A percentile compares a stretch with the other conserved stretches of the same genome.
Conservation (phyloP, 2,888 invertebrate genomes). For the Rhagonycha lutea region DNA sequence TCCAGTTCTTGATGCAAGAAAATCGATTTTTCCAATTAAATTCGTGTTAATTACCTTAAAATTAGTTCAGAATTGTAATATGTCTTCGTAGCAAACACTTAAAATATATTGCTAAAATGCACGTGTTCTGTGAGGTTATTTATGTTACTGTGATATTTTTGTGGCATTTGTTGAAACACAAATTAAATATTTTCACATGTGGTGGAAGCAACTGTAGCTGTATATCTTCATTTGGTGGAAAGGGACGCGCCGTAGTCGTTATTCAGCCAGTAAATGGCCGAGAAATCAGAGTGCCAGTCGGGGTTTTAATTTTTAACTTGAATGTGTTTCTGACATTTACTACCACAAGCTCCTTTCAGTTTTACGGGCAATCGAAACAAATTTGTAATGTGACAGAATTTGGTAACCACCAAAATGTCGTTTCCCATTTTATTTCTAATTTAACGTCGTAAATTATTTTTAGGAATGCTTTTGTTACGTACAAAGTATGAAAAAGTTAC, state of each 20-base stretch:
- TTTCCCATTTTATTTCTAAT: constrained; percentile 35
- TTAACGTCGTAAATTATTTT: constrained; percentile 16
- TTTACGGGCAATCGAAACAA: constrained; percentile 49
- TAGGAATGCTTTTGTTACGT: not conserved
- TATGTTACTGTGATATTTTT: constrained; percentile 39
- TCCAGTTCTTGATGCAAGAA: not conserved
- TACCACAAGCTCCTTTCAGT: constrained; percentile 48
- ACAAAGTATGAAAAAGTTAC: not conserved
- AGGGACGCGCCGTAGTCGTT: constrained; percentile 46
- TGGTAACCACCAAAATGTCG: constrained; percentile 42
- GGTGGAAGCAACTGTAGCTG: constrained; percentile 48
- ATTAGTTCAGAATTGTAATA: not conserved
- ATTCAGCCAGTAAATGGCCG: constrained; percentile 53
- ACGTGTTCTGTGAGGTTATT: not conserved
- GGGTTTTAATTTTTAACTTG: constrained; percentile 55
- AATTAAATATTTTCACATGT: constrained; percentile 53
- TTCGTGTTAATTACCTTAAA: not conserved
- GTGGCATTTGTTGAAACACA: constrained; percentile 46
- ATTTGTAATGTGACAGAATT: constrained; percentile 45
- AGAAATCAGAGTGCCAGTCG: constrained; percentile 52
- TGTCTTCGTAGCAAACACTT: not conserved
- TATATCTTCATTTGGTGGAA: constrained; percentile 51
- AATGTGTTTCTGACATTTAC: constrained; percentile 54
- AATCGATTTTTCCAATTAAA: not conserved
- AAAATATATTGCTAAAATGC: not conserved